phyloP scores from a whole-genome alignment of 2,113 vertebrate species.

The Reinhardtius hippoglossoides region DNA sequence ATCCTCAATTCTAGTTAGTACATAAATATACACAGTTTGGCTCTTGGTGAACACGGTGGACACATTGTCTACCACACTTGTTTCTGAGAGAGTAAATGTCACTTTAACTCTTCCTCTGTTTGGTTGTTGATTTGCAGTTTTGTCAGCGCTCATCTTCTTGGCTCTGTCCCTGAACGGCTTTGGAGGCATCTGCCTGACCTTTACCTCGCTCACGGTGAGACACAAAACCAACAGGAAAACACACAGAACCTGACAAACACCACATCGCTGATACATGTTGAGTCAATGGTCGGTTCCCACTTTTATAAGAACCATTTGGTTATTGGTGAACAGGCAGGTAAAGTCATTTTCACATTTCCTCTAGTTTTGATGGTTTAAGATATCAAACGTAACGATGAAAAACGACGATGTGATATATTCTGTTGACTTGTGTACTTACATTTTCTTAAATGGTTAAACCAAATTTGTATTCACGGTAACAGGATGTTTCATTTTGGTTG shows the following conservation, averaged over 20 bases:
- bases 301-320: neutral
- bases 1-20: no score
- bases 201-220: constrained; percentile 93
- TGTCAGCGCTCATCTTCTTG: constrained; percentile 90
- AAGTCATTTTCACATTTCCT: no score
- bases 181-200: constrained; percentile 93
- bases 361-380: no score
- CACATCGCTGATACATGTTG: neutral
- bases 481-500: no score
- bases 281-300: no score
- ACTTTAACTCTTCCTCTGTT: neutral
- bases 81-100: neutral
- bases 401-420: no score
- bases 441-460: no score
- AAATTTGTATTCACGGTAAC: no score
- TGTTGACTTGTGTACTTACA: no score
- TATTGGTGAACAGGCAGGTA: no score
- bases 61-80: neutral
- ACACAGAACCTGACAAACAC: neutral
- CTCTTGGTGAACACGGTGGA: neutral
- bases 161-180: constrained; percentile 92
- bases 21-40: no score
- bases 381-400: no score
- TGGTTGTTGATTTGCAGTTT: constrained; percentile 71
- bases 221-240: neutral